Conservation (phyloP, 2,797 vertebrate species). For the Megaceryle alcyon region DNA sequence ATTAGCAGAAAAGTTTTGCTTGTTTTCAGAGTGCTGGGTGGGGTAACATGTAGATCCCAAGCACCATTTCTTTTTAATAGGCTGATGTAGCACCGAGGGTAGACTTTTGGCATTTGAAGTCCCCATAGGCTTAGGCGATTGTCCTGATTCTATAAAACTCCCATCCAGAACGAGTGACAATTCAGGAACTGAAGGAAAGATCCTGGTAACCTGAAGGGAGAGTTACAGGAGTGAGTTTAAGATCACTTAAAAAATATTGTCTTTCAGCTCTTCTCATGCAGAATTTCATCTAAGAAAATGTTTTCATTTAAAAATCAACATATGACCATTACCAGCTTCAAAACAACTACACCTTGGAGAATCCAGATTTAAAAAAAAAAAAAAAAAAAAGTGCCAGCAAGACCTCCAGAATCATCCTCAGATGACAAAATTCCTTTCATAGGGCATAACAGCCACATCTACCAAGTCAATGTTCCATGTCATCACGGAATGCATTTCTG, state of each 20-base stretch:
- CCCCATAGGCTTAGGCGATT: slow-evolving; percentile 13
- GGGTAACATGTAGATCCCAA: background rate
- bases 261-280: background rate
- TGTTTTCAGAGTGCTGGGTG: slow-evolving; percentile 28
- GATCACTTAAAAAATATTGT: background rate
- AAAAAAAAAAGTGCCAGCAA: background rate
- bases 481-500: background rate
- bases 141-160: slow-evolving; percentile 79
- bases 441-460: fast-evolving
- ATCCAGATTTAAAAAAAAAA: background rate
- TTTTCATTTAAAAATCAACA: background rate
- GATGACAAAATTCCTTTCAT: background rate
- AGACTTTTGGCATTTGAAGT: slow-evolving; percentile 33
- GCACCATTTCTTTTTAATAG: slow-evolving; percentile 26
- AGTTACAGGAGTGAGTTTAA: background rate
- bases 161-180: slow-evolving; percentile 91
- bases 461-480: background rate
- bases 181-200: slow-evolving; percentile 94
- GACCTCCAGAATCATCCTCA: background rate
- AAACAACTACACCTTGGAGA: background rate
- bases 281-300: background rate
- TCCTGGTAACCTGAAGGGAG: slow-evolving; percentile 80
- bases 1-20: slow-evolving; percentile 21
- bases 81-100: slow-evolving; percentile 24
- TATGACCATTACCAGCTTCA: background rate